Evolutionary conservation across 1,140 invertebrate genomes (phyloP).

Genomic region (Phenacoccus solenopsis): DNA sequence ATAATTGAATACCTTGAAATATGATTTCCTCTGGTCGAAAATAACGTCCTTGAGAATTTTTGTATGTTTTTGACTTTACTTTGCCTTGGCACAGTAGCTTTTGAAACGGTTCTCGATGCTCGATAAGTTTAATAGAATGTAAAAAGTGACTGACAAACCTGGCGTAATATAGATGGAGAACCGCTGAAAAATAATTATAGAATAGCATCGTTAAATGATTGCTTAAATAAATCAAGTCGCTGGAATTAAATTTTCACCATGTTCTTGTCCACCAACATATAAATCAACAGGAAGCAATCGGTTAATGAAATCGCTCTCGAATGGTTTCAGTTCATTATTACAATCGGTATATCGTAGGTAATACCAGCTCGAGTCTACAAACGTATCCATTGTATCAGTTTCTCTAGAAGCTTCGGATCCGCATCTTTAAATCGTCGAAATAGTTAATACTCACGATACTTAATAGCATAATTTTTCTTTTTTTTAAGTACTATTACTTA

Average conservation of each 20-base stretch:
- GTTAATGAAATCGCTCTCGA: slow-evolving; percentile 45
- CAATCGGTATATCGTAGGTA: slow-evolving; percentile 84
- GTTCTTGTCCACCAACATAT: slow-evolving; percentile 95
- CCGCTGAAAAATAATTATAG: slow-evolving; percentile 44
- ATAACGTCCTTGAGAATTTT: slow-evolving; percentile 59
- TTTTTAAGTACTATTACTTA: neutral
- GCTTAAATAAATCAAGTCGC: neutral
- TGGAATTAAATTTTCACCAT: slow-evolving; percentile 56
- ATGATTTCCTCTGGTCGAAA: slow-evolving; percentile 53
- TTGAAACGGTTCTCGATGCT: slow-evolving; percentile 76
- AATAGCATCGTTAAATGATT: neutral
- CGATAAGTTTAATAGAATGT: slow-evolving; percentile 56
- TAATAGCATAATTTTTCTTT: no score
- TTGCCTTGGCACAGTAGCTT: slow-evolving; percentile 86
- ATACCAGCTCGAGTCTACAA: slow-evolving; percentile 99
- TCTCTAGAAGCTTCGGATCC: slow-evolving; percentile 57
- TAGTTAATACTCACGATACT: neutral
- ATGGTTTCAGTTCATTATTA: slow-evolving; percentile 55
- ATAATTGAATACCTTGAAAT: neutral
- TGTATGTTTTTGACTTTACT: slow-evolving; percentile 83
- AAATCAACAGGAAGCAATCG: slow-evolving; percentile 78
- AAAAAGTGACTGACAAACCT: slow-evolving; percentile 91
- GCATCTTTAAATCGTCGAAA: slow-evolving; percentile 44
- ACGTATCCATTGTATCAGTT: slow-evolving; percentile 98
- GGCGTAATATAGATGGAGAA: slow-evolving; percentile 92